A percentile compares a stretch with the other conserved stretches of the same genome.
phyloP scores from a whole-genome alignment of 2,797 vertebrate genomes.

The Loris lydekkerianus region DNA sequence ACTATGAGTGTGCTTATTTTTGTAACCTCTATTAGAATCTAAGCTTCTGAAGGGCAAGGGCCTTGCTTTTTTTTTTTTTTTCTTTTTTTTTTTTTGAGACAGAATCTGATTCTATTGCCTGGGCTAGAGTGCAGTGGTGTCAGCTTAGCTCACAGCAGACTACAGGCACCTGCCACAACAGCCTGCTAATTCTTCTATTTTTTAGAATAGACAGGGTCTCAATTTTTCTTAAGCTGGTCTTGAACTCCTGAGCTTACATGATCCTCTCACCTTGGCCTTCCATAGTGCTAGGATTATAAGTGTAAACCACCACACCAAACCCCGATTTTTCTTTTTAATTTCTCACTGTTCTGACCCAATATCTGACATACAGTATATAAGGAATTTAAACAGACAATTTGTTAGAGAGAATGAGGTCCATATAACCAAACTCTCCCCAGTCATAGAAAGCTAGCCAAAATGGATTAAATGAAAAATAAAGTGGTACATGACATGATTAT shows the following conservation, averaged over 20 bases:
- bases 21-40: background rate
- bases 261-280: no score
- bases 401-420: slow-evolving; percentile 33
- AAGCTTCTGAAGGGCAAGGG: background rate
- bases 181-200: no score
- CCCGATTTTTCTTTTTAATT: slow-evolving; percentile 17
- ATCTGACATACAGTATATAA: background rate
- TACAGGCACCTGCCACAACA: no score
- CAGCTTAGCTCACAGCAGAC: no score
- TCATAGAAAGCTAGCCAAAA: slow-evolving; percentile 2
- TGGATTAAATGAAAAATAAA: background rate
- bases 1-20: background rate
- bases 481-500: background rate
- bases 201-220: no score
- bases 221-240: no score
- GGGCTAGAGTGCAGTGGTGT: no score
- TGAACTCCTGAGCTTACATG: no score
- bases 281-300: no score
- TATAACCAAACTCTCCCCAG: background rate
- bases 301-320: no score
- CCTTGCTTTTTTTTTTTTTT: background rate
- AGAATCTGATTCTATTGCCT: no score
- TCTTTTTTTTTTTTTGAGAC: no score
- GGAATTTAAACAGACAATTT: slow-evolving; percentile 25
- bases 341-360: background rate